These are phyloP conservation scores for Eustalomyia histrio DNA, from an alignment of 2,888 invertebrate species.

Conservation along the genomic window DNA sequence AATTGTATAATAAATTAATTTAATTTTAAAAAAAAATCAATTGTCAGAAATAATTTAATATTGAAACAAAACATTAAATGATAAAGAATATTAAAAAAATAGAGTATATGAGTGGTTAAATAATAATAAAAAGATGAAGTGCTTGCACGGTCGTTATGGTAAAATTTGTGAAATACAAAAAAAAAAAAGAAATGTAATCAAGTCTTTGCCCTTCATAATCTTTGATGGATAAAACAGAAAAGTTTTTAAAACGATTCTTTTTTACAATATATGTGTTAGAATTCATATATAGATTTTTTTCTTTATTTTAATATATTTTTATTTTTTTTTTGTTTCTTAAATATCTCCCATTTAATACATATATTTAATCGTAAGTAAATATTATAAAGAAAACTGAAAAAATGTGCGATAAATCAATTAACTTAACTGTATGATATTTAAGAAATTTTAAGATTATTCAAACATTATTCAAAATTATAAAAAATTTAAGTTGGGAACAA, in stretches of 20 bases:
- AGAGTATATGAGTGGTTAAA: constrained; percentile 3
- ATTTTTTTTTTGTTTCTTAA: background rate
- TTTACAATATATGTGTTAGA: constrained; percentile 34
- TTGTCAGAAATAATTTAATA: constrained; percentile 8
- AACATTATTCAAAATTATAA: no score
- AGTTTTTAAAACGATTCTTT: constrained; percentile 70
- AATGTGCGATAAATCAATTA: no score
- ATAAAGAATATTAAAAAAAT: no score
- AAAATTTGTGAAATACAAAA: background rate
- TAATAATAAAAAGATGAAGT: background rate
- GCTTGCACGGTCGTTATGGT: constrained; percentile 8
- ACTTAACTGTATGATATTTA: no score
- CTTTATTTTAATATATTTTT: constrained; percentile 8
- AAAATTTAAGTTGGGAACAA: no score
- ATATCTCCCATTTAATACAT: background rate
- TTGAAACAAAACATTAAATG: constrained; percentile 7
- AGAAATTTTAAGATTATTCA: no score
- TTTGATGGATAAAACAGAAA: constrained; percentile 32
- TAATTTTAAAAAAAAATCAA: constrained; percentile 21
- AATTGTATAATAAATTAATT: constrained; percentile 83
- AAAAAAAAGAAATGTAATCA: background rate
- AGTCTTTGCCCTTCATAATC: background rate
- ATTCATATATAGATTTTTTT: no score
- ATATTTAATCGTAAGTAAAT: no score
- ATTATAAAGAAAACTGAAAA: no score